Evolutionary conservation across 2,797 vertebrate genomes (phyloP).

Genomic region (Cryptoprocta ferox): DNA sequence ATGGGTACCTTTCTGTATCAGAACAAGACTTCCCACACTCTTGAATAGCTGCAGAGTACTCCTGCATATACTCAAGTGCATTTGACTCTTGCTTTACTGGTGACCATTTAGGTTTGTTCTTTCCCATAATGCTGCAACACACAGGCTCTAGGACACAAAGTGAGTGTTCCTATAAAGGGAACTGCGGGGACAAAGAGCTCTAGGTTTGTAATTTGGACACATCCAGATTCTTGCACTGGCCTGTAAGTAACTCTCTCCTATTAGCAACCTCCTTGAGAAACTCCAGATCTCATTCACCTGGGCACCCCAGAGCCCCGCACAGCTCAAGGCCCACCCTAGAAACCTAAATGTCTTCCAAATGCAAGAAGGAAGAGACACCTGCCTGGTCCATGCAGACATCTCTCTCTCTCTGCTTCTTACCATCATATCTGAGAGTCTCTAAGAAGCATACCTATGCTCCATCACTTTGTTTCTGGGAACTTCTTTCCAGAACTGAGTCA

Average conservation of each 20-base stretch:
- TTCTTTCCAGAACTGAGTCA: conserved; percentile 97
- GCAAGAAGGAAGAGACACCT: neutral
- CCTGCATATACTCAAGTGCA: neutral
- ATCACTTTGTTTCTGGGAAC: conserved; percentile 93
- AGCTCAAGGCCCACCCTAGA: neutral
- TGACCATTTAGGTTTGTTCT: neutral
- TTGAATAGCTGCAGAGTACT: neutral
- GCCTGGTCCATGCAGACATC: neutral
- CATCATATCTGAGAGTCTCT: neutral
- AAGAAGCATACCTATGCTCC: conserved; percentile 92
- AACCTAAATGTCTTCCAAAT: neutral
- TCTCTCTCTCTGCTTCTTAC: neutral
- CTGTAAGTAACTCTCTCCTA: neutral
- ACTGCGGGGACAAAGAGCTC: neutral
- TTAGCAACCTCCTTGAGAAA: neutral
- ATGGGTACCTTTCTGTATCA: neutral
- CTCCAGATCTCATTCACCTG: neutral
- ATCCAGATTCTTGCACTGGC: neutral
- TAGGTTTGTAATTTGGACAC: neutral
- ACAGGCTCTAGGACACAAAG: neutral
- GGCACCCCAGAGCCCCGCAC: neutral
- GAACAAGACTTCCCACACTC: neutral
- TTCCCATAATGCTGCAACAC: neutral
- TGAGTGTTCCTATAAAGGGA: neutral
- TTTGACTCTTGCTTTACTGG: neutral